Evolutionary conservation across 2,113 vertebrate species (phyloP).

Genomic region (Elgaria multicarinata): DNA sequence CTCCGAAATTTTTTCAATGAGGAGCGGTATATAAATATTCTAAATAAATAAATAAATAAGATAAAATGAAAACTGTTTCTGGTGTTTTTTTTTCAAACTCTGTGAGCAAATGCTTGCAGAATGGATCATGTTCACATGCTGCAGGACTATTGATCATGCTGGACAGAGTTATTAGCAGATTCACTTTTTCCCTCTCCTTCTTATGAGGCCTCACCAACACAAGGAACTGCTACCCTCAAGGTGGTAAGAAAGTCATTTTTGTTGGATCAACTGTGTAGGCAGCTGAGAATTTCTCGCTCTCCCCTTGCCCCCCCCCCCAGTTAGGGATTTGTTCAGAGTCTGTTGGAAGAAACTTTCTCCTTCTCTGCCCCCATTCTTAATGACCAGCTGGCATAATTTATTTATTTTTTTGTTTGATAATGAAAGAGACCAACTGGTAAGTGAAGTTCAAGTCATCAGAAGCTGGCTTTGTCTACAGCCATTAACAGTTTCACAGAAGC

Average conservation of each 20-base stretch:
- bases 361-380: not conserved
- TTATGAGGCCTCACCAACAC: not conserved
- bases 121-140: not conserved
- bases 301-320: too few relatives aligned
- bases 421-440: conserved; percentile 34
- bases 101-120: not conserved
- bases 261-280: not conserved
- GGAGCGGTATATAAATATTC: too few relatives aligned
- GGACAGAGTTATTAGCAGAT: not conserved
- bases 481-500: not conserved
- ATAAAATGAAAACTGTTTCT: too few relatives aligned
- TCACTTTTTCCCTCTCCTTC: not conserved
- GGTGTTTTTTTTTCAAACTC: too few relatives aligned
- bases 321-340: not conserved
- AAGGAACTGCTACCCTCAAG: not conserved
- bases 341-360: not conserved
- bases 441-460: conserved; percentile 18
- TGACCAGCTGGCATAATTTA: not conserved
- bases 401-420: too few relatives aligned
- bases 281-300: not conserved
- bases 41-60: too few relatives aligned
- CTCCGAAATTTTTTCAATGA: too few relatives aligned
- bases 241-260: not conserved
- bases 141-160: not conserved
- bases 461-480: conserved; percentile 4